phyloP scores from a whole-genome alignment of 2,797 vertebrate genomes.

The Cichlasoma orientale region DNA sequence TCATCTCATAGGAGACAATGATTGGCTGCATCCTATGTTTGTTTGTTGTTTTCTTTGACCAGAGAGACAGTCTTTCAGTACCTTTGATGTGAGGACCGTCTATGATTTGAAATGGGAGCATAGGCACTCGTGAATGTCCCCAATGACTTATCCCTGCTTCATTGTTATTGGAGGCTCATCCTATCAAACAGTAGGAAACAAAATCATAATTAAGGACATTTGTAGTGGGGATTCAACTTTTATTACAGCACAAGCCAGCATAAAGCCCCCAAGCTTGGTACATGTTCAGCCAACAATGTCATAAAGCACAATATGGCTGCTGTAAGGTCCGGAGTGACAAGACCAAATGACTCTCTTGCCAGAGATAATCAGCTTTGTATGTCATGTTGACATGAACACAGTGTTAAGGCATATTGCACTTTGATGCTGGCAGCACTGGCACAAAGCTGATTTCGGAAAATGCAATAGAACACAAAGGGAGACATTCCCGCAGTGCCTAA shows the following conservation, averaged over 20 bases:
- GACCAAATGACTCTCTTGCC: slow-evolving; percentile 75
- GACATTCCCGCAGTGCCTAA: slow-evolving; percentile 53
- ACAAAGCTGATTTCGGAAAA: slow-evolving; percentile 70
- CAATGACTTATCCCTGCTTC: slow-evolving; percentile 51
- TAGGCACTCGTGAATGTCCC: slow-evolving; percentile 58
- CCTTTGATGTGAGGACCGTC: slow-evolving; percentile 78
- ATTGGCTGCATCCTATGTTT: slow-evolving; percentile 71
- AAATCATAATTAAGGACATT: slow-evolving; percentile 78
- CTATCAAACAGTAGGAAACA: slow-evolving; percentile 73
- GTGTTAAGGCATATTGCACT: slow-evolving; percentile 71
- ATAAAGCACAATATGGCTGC: slow-evolving; percentile 77
- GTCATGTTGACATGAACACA: slow-evolving; percentile 74
- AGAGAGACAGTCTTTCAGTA: slow-evolving; percentile 64
- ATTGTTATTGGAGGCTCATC: slow-evolving; percentile 71
- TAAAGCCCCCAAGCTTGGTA: slow-evolving; percentile 65
- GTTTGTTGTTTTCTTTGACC: slow-evolving; percentile 75
- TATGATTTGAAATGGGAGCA: slow-evolving; percentile 76
- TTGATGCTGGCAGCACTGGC: slow-evolving; percentile 68
- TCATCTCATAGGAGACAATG: slow-evolving; percentile 59
- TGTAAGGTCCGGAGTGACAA: slow-evolving; percentile 67
- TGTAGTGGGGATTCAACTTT: slow-evolving; percentile 77
- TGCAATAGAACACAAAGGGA: slow-evolving; percentile 61
- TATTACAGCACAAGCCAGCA: slow-evolving; percentile 64
- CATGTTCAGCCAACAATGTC: slow-evolving; percentile 69
- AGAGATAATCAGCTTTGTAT: slow-evolving; percentile 78